Evolutionary conservation across 2,888 invertebrate species (phyloP), one percentile per base, ranked within the genome.

Genomic region (Catocala fraxini): DNA sequence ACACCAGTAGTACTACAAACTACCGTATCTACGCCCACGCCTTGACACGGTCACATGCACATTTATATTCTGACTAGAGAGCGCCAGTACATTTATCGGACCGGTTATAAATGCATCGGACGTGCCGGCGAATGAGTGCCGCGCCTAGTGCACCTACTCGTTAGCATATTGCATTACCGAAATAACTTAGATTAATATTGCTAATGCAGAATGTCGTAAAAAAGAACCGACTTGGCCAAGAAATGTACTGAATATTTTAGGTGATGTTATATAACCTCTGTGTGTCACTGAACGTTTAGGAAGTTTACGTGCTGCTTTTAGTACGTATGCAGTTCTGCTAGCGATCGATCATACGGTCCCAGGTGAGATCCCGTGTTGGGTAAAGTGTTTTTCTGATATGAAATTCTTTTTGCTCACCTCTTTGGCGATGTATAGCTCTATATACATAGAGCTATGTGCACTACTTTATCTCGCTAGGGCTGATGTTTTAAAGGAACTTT

Each of bases 31-130:
- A 9, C 10, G 10, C 41, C 53, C 5, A 57, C 12, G 35, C 45
- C 47, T 48, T 59, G 56, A 65, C 48, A 48, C 46, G 43, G 49
- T 62, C 43, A 51, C 43, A 51, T 53, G 33, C 34, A 45, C 58
- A 64, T 75, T 65, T 51, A 47, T 68, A 67, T 74, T 68, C 68
- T 12, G 43, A 34, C 39, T 45, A 56, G 25, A 42, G 52, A 51
- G 48, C 13, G 51, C 51, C 46, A 58, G 41, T 62, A 48, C 49
- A 74, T 76, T 70, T 76, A 75, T 75, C 59, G 59, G 53, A 51
- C 52, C 46, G 52, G 65, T 72, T 73, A 71, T 73, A 71, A 75
- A 81, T 81, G 79, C 73, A 78, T 67, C 52, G 60, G 53, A 71
- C 74, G 77, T 78, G 78, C 61, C 51, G 43, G 49, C 46, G 52